Evolutionary conservation across 2,113 vertebrate genomes (phyloP).

Genomic region (Dipodomys spectabilis): DNA sequence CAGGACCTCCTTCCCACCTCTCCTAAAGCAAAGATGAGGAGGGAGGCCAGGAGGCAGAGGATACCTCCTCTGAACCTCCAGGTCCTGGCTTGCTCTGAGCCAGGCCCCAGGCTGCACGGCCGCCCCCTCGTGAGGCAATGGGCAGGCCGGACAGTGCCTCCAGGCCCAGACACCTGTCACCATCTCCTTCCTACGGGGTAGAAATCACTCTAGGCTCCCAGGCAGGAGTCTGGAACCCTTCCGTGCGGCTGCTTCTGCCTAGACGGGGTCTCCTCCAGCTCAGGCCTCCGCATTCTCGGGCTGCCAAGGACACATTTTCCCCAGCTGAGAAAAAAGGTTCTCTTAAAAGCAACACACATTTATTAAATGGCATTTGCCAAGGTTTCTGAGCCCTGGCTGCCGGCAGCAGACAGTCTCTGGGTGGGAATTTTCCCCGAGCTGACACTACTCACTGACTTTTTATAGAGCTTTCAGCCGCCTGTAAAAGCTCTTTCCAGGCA

Average conservation of each 20-base stretch:
- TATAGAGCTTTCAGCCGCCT: slow-evolving; percentile 56
- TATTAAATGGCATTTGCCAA: slow-evolving; percentile 63
- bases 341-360: slow-evolving; percentile 42
- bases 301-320: slow-evolving; percentile 39
- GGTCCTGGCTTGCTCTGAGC: background rate
- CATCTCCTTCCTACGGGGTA: background rate
- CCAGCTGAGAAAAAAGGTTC: slow-evolving; percentile 41
- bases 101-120: fast-evolving
- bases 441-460: slow-evolving; percentile 62
- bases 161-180: background rate
- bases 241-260: background rate
- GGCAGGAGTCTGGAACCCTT: background rate
- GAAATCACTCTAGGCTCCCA: background rate
- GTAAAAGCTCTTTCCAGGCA: slow-evolving; percentile 33
- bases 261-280: background rate
- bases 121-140: fast-evolving
- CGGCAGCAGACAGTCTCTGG: slow-evolving; percentile 29
- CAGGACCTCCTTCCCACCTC: background rate
- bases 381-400: slow-evolving; percentile 52
- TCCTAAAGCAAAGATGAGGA: background rate
- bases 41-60: background rate
- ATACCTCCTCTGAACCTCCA: background rate
- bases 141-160: fast-evolving
- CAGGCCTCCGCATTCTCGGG: slow-evolving; percentile 5
- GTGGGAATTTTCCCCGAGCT: slow-evolving; percentile 46